Evolutionary conservation across 2,113 vertebrate genomes (phyloP).

Genomic region (Puma concolor): DNA sequence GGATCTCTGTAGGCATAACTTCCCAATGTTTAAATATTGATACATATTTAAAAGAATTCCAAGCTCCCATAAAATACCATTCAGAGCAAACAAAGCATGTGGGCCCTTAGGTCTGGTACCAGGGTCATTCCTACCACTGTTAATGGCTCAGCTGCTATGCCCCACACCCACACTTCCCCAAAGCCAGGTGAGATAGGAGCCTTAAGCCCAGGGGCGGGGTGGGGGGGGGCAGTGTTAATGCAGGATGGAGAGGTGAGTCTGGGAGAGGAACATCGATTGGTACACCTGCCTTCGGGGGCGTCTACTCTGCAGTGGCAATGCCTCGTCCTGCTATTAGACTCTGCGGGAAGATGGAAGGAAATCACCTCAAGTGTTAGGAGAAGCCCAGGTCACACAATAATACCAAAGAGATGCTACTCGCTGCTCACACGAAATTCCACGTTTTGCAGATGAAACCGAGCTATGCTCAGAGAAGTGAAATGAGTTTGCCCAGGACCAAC

Average conservation of each 20-base stretch:
- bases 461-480: too few species aligned
- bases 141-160: too few species aligned
- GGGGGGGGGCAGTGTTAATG: background rate
- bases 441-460: too few species aligned
- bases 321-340: background rate
- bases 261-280: background rate
- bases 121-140: background rate
- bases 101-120: background rate
- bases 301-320: background rate
- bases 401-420: rapidly evolving
- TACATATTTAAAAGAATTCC: background rate
- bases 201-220: rapidly evolving
- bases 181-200: rapidly evolving
- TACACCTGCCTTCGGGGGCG: background rate
- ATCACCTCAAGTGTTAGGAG: slow-evolving; percentile 46
- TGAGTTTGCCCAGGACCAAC: background rate
- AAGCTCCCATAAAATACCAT: background rate
- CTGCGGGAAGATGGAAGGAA: slow-evolving; percentile 60
- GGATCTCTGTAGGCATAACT: background rate
- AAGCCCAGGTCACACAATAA: background rate
- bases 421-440: background rate
- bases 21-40: background rate
- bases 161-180: background rate
- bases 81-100: background rate
- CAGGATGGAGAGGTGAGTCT: background rate